Conservation (phyloP, 2,113 vertebrate species). For the Istiophorus platypterus region DNA sequence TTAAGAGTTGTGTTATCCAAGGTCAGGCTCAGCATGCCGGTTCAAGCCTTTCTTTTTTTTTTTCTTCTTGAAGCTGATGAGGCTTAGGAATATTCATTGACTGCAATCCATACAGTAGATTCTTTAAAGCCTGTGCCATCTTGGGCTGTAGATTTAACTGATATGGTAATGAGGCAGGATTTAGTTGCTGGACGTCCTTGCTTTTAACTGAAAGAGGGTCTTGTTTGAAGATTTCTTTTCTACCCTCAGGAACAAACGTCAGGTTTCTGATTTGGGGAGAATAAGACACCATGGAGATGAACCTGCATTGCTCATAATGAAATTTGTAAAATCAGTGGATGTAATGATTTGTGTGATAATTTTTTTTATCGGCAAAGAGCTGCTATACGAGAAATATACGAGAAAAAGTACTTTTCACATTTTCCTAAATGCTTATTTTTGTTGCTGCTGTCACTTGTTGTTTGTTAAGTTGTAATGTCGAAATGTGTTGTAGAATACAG, state of each 20-base stretch:
- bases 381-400: too few relatives aligned
- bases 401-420: too few relatives aligned
- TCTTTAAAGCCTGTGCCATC: conserved; percentile 61
- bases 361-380: too few relatives aligned
- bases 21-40: conserved; percentile 35
- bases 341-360: neutral
- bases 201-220: conserved; percentile 37
- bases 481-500: neutral
- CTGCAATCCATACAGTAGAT: conserved; percentile 54
- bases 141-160: conserved; percentile 68
- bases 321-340: conserved; percentile 7
- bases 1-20: conserved; percentile 47
- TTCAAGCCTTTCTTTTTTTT: conserved; percentile 22
- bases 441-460: too few relatives aligned
- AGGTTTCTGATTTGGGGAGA: conserved; percentile 25
- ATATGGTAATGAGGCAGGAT: conserved; percentile 76
- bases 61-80: conserved; percentile 44
- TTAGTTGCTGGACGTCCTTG: conserved; percentile 64
- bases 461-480: too few relatives aligned
- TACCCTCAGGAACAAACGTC: conserved; percentile 4
- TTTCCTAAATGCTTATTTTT: neutral
- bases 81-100: conserved; percentile 66
- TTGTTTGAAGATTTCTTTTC: conserved; percentile 61
- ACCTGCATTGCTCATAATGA: neutral
- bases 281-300: conserved; percentile 8